Percentiles rank a stretch among this genome's conserved stretches.
phyloP scores from a whole-genome alignment of 2,113 vertebrate genomes.

The Falco punctatus region DNA sequence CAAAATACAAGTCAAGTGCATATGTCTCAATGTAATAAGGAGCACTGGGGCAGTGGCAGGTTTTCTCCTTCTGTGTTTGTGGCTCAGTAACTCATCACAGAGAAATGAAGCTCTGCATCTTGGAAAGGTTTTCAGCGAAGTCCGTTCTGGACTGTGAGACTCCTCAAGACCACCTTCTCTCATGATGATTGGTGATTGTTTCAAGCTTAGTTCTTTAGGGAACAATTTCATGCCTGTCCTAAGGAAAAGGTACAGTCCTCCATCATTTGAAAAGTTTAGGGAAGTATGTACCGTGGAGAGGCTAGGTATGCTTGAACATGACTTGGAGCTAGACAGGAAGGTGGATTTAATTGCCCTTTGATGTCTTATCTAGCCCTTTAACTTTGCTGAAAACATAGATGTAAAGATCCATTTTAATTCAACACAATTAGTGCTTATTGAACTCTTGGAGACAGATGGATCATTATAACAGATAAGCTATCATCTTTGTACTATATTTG shows the following conservation, averaged over 20 bases:
- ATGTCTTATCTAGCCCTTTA: not conserved
- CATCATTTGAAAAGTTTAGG: not conserved
- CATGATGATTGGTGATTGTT: not conserved
- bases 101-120: not conserved
- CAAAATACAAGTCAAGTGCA: not conserved
- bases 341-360: constrained; percentile 7
- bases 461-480: not conserved
- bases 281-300: not conserved
- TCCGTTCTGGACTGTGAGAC: not conserved
- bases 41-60: not conserved
- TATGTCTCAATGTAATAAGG: accelerated
- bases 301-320: not conserved
- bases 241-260: not conserved
- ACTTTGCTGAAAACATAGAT: not conserved
- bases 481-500: constrained; percentile 12
- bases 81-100: not conserved
- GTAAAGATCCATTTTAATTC: constrained; percentile 11
- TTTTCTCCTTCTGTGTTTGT: not conserved
- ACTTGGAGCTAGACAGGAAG: not conserved
- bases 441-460: not conserved
- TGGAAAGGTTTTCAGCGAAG: not conserved
- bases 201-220: not conserved
- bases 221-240: not conserved
- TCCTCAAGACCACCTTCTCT: not conserved
- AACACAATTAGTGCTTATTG: not conserved